Evolutionary conservation across 2,113 vertebrate species (phyloP).

Genomic region (Abramis brama): DNA sequence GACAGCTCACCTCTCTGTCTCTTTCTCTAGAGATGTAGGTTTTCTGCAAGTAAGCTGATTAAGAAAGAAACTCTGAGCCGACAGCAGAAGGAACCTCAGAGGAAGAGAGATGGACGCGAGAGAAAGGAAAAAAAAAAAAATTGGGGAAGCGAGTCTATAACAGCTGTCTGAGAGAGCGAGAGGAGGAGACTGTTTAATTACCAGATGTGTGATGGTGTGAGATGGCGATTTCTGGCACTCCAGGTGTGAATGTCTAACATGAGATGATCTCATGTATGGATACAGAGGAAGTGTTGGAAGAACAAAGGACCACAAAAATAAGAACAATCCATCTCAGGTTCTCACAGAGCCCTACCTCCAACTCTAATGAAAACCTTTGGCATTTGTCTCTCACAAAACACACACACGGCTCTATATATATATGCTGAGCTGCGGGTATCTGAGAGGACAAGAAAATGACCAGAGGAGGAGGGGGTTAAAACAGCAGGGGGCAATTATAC

Average conservation of each 20-base stretch:
- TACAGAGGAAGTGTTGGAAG: conserved; percentile 16
- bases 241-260: conserved; percentile 38
- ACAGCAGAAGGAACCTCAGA: conserved; percentile 10
- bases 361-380: background rate
- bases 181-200: conserved; percentile 31
- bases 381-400: background rate
- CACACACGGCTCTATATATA: background rate
- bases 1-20: conserved; percentile 26
- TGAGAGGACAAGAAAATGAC: conserved; percentile 14
- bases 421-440: conserved; percentile 9
- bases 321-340: background rate
- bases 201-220: conserved; percentile 38
- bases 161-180: conserved; percentile 31
- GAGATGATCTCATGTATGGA: background rate
- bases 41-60: conserved; percentile 34
- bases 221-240: conserved; percentile 38
- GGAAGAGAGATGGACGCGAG: background rate
- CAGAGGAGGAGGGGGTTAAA: background rate
- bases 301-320: conserved; percentile 16
- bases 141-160: conserved; percentile 7
- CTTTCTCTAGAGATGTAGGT: conserved; percentile 16
- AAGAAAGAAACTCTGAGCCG: conserved; percentile 16
- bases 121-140: background rate
- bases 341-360: background rate
- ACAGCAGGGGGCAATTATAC: conserved; percentile 30